Conservation (phyloP, 2,888 invertebrate genomes). For the Hanleya hanleyi region DNA sequence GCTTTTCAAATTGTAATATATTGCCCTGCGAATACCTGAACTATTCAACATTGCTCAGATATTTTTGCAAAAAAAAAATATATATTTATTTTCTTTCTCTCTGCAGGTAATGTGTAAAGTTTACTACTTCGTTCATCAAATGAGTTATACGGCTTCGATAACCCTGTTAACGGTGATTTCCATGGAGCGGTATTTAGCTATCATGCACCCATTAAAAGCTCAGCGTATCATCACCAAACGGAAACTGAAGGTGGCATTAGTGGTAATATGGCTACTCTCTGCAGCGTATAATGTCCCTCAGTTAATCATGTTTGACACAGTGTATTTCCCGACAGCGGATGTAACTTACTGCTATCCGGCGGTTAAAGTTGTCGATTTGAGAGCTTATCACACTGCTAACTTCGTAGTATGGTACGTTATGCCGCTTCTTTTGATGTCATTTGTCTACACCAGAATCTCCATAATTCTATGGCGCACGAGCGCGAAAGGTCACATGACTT, state of each 20-base stretch:
- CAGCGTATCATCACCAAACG: constrained; percentile 87
- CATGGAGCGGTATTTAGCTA: constrained; percentile 66
- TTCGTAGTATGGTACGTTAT: constrained; percentile 87
- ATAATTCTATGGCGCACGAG: constrained; percentile 84
- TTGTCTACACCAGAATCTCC: constrained; percentile 88
- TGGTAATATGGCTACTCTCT: constrained; percentile 87
- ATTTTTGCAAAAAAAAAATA: no score
- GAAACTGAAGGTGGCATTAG: constrained; percentile 82
- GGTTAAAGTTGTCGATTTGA: constrained; percentile 25
- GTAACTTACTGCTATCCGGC: constrained; percentile 27
- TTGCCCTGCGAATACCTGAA: no score
- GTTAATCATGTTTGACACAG: constrained; percentile 87
- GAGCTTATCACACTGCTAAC: constrained; percentile 85
- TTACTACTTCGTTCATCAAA: constrained; percentile 90
- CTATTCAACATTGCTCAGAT: no score
- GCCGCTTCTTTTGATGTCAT: constrained; percentile 84
- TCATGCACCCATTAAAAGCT: constrained; percentile 85
- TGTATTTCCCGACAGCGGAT: constrained; percentile 75
- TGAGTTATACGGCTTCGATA: constrained; percentile 93
- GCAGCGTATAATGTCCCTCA: constrained; percentile 88
- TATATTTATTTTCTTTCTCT: constrained; percentile 13
- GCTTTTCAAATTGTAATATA: no score
- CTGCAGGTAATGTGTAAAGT: constrained; percentile 83
- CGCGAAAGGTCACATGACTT: constrained; percentile 10
- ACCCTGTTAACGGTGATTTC: constrained; percentile 85